Evolutionary conservation across 2,113 vertebrate species (phyloP), one percentile per base, ranked within the genome.

Genomic region (Amphilophus citrinellus): DNA sequence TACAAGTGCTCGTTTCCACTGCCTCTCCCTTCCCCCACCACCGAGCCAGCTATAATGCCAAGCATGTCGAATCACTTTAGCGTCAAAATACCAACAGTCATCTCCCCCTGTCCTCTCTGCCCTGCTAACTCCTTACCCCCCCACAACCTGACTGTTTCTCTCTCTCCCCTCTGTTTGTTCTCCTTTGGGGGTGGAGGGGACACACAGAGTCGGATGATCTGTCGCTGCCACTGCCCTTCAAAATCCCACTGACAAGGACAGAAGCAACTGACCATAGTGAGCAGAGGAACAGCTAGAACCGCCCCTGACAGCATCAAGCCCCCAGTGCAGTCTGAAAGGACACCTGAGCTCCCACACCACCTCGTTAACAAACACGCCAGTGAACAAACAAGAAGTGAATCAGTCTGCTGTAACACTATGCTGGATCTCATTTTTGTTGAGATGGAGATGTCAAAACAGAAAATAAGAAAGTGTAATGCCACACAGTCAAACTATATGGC

Each of bases 31-130:
- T 68, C 66, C 84, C 63, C 79, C 61, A 20, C 76, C 42, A 18
- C 76, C 79, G 42, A 84, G 84, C 84, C 30, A 2, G 76, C 85
- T 94, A 93, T 91, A 65, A 83, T 96, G 96, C 96, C 96, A 97
- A 92, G 91, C 91, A 22, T 93, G 95, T 95, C 95, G 35, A 87
- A 95, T 94, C 93, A 53, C 85, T 94, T 96, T 82, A 96, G 86
- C 83, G 20, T 96, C 95, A 96, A 95, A 95, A 93, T 90, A 88
- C 89, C 17, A 53, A 92, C 88, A 92, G 81, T 76, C 27, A 60
- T 60, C 56, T 75, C 76, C 20, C 61, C 37, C 50, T 81, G 18
- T 68, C 56, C 59, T 10, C 73, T 73, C 66, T 53, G 44, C 18
- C 17, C 44, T 73, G 66, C 47, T 53, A 53, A 14, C 66, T 73